These are phyloP conservation scores for Orycteropus afer DNA, from an alignment of 2,113 vertebrate genomes.

Conservation along the genomic window DNA sequence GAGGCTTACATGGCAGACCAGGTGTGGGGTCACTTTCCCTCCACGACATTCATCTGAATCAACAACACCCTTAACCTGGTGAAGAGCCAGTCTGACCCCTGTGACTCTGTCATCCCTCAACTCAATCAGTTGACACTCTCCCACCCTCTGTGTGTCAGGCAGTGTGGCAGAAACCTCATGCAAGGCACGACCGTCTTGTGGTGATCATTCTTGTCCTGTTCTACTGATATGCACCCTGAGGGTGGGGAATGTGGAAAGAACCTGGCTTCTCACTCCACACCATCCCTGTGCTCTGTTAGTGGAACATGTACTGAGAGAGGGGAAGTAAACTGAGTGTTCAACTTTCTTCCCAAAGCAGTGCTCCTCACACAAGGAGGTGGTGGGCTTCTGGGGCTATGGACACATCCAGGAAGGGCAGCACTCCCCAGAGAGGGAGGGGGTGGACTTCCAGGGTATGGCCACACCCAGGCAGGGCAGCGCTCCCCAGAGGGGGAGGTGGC, in stretches of 20 bases:
- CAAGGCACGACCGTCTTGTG: not conserved
- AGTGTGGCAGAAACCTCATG: not conserved
- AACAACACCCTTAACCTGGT: not conserved
- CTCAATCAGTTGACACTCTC: fast-evolving
- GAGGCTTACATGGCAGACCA: fast-evolving
- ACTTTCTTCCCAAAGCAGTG: not conserved
- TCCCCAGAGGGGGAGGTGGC: not conserved
- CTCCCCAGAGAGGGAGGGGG: no score
- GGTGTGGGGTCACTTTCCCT: fast-evolving
- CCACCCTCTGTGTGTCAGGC: fast-evolving
- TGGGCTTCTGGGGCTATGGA: fast-evolving
- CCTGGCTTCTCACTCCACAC: fast-evolving
- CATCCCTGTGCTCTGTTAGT: not conserved
- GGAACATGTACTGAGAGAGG: no score
- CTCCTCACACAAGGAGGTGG: fast-evolving
- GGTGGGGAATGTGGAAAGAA: not conserved
- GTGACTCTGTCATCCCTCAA: not conserved
- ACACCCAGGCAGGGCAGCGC: no score
- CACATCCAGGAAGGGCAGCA: fast-evolving
- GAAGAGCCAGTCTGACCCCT: not conserved
- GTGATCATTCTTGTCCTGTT: not conserved
- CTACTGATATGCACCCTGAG: not conserved
- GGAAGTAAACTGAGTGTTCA: not conserved
- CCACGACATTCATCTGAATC: fast-evolving
- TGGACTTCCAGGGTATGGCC: no score